Conservation (phyloP, 2,888 invertebrate genomes). For the Drosophila barbarae region DNA sequence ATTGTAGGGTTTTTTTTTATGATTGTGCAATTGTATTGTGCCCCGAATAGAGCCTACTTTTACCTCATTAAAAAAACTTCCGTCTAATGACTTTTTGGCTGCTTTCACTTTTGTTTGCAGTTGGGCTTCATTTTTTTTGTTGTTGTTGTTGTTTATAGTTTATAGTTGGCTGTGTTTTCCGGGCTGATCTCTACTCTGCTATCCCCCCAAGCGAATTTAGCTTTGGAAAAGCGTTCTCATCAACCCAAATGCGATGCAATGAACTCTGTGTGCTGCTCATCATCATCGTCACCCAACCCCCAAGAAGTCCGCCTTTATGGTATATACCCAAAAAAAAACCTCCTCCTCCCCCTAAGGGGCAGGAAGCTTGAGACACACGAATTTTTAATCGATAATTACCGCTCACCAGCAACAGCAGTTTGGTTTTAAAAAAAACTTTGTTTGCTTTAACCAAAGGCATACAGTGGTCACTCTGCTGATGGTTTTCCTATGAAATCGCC, state of each 20-base stretch:
- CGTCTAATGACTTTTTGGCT: slow-evolving; percentile 59
- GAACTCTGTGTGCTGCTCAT: slow-evolving; percentile 49
- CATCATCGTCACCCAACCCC: slow-evolving; percentile 18
- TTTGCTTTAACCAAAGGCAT: slow-evolving; percentile 9
- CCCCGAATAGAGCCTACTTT: slow-evolving; percentile 47
- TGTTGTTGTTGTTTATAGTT: neutral
- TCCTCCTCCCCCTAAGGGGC: slow-evolving; percentile 17
- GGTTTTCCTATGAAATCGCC: slow-evolving; percentile 1
- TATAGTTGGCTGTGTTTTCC: slow-evolving; percentile 15
- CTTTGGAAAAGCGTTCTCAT: slow-evolving; percentile 9
- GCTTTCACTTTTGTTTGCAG: slow-evolving; percentile 62
- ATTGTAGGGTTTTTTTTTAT: slow-evolving; percentile 31
- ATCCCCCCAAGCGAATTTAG: slow-evolving; percentile 11
- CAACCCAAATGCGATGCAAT: slow-evolving; percentile 62
- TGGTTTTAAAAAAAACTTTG: slow-evolving; percentile 15
- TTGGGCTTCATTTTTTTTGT: neutral
- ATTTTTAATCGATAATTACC: slow-evolving; percentile 46
- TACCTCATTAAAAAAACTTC: slow-evolving; percentile 50
- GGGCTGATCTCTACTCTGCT: slow-evolving; percentile 16
- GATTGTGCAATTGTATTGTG: slow-evolving; percentile 38
- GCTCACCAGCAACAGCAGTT: slow-evolving; percentile 15
- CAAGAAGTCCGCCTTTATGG: slow-evolving; percentile 9
- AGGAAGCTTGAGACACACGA: slow-evolving; percentile 39
- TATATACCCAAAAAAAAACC: slow-evolving; percentile 10
- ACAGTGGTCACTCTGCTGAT: slow-evolving; percentile 14